Conservation (phyloP, 1,140 invertebrate species). For the Drosophila varians region DNA sequence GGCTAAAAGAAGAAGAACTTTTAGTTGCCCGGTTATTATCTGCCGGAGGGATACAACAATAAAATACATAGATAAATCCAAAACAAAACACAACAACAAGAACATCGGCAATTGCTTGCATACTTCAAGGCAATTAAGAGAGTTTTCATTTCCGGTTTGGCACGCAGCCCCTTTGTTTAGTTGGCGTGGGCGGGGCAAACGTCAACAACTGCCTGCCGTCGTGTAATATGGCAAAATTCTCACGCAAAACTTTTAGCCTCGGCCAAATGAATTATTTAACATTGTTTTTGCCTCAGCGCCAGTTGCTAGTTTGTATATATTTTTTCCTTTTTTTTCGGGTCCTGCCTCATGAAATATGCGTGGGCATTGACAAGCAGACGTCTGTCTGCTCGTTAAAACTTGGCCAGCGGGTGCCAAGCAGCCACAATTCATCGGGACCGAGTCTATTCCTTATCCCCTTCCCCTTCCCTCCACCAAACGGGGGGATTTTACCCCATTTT, state of each 20-base stretch:
- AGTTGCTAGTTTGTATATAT: conserved; percentile 22
- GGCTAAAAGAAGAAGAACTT: conserved; percentile 16
- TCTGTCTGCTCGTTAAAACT: conserved; percentile 57
- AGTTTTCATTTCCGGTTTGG: conserved; percentile 75
- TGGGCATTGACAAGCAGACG: conserved; percentile 58
- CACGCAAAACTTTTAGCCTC: conserved; percentile 67
- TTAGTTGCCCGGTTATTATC: conserved; percentile 61
- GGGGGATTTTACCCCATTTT: neutral
- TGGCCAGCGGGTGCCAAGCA: conserved; percentile 38
- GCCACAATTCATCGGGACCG: conserved; percentile 41
- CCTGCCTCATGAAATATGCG: conserved; percentile 58
- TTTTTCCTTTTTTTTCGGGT: neutral
- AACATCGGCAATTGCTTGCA: conserved; percentile 52
- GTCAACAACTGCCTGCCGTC: conserved; percentile 32
- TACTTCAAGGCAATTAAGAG: conserved; percentile 78
- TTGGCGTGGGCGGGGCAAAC: conserved; percentile 13
- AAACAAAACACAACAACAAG: conserved; percentile 33
- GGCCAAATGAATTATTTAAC: conserved; percentile 77
- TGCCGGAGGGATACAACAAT: conserved; percentile 40
- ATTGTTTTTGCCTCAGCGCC: conserved; percentile 55
- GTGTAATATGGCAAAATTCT: conserved; percentile 77
- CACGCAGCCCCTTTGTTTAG: conserved; percentile 44
- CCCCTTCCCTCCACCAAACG: neutral
- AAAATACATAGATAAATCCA: conserved; percentile 35
- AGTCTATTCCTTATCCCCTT: conserved; percentile 22